Evolutionary conservation across 2,888 invertebrate species (phyloP).

Genomic region (Polia nebulosa): DNA sequence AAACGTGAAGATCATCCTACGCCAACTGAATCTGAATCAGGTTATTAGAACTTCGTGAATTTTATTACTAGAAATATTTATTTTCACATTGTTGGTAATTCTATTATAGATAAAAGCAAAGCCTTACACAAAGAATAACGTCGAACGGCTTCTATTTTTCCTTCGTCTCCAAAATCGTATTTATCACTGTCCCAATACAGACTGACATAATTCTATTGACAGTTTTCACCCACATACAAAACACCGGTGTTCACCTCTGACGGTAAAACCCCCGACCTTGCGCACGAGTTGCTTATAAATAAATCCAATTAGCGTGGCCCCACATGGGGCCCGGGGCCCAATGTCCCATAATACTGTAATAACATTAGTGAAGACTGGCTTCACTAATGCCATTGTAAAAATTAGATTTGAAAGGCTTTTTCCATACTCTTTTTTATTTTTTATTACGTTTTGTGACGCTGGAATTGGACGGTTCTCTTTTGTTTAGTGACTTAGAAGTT

Average conservation of each 20-base stretch:
- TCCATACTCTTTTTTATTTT: too few species aligned
- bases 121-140: neutral
- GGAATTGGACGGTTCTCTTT: neutral
- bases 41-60: too few species aligned
- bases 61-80: too few species aligned
- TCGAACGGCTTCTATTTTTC: neutral
- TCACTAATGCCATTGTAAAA: conserved; percentile 69
- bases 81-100: neutral
- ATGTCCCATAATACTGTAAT: conserved; percentile 52
- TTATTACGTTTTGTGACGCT: neutral
- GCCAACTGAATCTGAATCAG: too few species aligned
- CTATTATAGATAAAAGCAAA: neutral
- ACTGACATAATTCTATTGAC: conserved; percentile 19
- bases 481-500: too few species aligned
- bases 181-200: neutral
- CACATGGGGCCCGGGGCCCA: conserved; percentile 3
- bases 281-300: conserved; percentile 54
- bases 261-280: conserved; percentile 38
- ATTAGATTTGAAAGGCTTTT: conserved; percentile 65
- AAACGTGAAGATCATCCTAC: too few species aligned
- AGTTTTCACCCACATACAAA: neutral
- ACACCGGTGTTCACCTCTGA: neutral
- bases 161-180: neutral
- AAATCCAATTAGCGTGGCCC: conserved; percentile 53
- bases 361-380: conserved; percentile 62